Evolutionary conservation across 2,113 vertebrate genomes (phyloP).

Genomic region (Oreocharis arfaki): DNA sequence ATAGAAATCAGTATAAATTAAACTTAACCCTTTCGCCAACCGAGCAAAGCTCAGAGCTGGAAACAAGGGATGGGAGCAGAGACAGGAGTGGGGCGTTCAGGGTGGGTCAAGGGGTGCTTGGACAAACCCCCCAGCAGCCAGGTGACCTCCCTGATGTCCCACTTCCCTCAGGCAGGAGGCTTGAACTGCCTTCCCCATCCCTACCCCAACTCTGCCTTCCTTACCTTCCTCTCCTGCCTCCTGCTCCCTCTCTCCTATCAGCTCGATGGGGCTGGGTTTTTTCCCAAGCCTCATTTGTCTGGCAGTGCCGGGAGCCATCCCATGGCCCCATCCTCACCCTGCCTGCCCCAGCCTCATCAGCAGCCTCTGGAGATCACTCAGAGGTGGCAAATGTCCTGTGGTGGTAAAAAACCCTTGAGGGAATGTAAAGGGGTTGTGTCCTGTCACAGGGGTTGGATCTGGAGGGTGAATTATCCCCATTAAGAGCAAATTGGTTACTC

Average conservation of each 20-base stretch:
- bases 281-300: neutral
- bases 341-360: neutral
- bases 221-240: neutral
- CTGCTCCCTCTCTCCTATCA: neutral
- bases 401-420: neutral
- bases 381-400: neutral
- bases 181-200: neutral
- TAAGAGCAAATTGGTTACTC: neutral
- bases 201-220: neutral
- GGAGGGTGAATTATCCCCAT: neutral
- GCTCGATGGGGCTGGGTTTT: neutral
- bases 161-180: neutral
- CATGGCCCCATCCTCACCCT: neutral
- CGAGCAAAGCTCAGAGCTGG: neutral
- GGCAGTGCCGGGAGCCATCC: fast-evolving
- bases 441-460: neutral
- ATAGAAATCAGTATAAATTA: slow-evolving; percentile 74
- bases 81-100: neutral
- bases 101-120: neutral
- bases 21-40: slow-evolving; percentile 72
- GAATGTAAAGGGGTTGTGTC: neutral
- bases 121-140: neutral
- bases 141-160: neutral
- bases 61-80: neutral
- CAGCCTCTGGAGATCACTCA: neutral